Evolutionary conservation across 2,113 vertebrate genomes (phyloP), one percentile per base, ranked within the genome.

Genomic region (Numida meleagris): DNA sequence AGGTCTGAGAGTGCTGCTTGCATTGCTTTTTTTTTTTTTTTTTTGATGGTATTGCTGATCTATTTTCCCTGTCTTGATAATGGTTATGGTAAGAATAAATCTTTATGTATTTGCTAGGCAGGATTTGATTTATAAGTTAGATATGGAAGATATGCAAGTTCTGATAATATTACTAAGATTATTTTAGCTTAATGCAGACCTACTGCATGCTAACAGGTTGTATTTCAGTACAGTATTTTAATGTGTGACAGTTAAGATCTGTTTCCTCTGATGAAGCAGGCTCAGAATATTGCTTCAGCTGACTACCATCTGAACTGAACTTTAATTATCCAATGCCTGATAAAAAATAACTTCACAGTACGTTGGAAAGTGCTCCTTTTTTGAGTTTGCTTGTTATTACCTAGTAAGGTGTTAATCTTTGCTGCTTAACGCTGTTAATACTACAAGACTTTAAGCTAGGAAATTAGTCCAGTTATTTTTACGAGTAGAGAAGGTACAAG

Each of bases 391-490:
- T 29, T 75, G 66, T 86, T 95, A 86, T 93, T 96, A 78, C 66
- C 82, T 76, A 55, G 50, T 51, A 36, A 86, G 74, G 12, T 43
- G 48, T 90, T 95, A 84, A 34, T n/a, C 83, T 84, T 82, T 95
- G 61, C 89, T 83, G 57, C 33, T 94, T 83, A 31, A 76, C 79
- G 38, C 16, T 82, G 67, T 50, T 74, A 93, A 50, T 82, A 63
- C 62, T 79, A 67, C 31, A 89, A 89, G 70, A 82, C 71, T 94
- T 94, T 40, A 87, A 88, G 80, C 34, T 77, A 61, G 62, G 38
- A 81, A 92, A 85, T 31, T 7, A 38, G 58, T 66, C 67, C 81
- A 92, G 57, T 97, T 95, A 92, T 90, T 91, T 94, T 50, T 79
- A 27, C 57, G 50, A 95, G 51, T 59, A 90, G 65, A 42, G 72